Conservation (phyloP, 2,113 vertebrate genomes). For the Oriolus oriolus region DNA sequence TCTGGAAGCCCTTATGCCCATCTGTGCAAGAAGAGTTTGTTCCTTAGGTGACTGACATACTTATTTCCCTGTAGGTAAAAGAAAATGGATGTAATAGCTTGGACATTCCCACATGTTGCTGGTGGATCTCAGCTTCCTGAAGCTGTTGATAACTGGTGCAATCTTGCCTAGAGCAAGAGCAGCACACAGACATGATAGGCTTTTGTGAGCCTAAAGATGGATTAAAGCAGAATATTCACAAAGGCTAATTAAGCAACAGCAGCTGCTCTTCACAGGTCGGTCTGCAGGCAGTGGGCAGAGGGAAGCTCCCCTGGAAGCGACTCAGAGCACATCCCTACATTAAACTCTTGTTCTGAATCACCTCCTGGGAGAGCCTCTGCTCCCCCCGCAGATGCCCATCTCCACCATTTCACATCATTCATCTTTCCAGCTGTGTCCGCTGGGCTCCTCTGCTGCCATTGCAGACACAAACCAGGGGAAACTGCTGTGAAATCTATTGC, state of each 20-base stretch:
- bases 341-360: not conserved
- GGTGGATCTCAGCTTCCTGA: not conserved
- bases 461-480: not conserved
- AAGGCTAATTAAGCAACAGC: not conserved
- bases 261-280: not conserved
- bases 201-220: not conserved
- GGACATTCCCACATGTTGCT: not conserved
- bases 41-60: not conserved
- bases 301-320: not conserved
- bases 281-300: not conserved
- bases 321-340: not conserved
- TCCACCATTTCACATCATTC: not conserved
- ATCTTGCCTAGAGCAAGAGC: not conserved
- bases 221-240: slow-evolving; percentile 1
- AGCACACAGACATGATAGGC: not conserved
- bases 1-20: not conserved
- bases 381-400: rapidly evolving
- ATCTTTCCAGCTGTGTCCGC: not conserved
- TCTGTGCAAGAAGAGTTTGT: not conserved
- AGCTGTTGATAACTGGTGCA: not conserved
- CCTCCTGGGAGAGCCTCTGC: not conserved
- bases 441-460: not conserved
- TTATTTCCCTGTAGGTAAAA: not conserved
- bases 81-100: not conserved
- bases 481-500: not conserved